A percentile compares a stretch with the other conserved stretches of the same genome.
phyloP scores from a whole-genome alignment of 2,888 invertebrate genomes.

The Lepidonotus clava region DNA sequence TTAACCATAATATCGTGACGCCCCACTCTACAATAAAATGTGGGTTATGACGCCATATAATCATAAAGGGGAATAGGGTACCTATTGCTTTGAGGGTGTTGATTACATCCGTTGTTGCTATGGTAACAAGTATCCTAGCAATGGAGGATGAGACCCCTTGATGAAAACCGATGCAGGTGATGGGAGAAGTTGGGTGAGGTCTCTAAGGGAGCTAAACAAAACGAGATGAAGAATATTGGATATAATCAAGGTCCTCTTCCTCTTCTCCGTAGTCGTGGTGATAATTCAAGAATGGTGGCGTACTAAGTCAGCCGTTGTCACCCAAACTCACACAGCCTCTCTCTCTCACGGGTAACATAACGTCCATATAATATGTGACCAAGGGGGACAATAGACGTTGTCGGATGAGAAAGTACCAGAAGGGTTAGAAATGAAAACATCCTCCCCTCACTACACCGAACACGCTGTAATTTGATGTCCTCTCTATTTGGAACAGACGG shows the following conservation, averaged over 20 bases:
- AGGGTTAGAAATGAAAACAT: not conserved
- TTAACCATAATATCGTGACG: too few species aligned
- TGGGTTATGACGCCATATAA: not conserved
- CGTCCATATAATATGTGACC: not conserved
- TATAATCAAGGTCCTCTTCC: not conserved
- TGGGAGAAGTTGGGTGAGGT: not conserved
- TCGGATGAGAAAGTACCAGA: slow-evolving; percentile 12
- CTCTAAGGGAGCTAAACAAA: not conserved
- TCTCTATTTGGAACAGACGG: slow-evolving; percentile 8
- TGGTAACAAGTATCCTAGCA: not conserved
- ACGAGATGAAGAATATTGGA: not conserved
- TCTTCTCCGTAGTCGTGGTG: not conserved
- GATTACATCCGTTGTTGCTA: not conserved
- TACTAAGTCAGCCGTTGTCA: not conserved
- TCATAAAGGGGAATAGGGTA: not conserved
- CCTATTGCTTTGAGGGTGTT: not conserved
- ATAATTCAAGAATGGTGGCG: not conserved
- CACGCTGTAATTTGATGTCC: not conserved
- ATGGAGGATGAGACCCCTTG: not conserved
- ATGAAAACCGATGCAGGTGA: not conserved
- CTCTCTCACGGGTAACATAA: not conserved
- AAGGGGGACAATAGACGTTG: not conserved
- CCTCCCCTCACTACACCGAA: not conserved
- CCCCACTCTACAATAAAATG: not conserved
- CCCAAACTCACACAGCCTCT: too few species aligned